Evolutionary conservation across 53 echinoderm and acorn worm species (phyloP).

Genomic region (Astropecten irregularis): DNA sequence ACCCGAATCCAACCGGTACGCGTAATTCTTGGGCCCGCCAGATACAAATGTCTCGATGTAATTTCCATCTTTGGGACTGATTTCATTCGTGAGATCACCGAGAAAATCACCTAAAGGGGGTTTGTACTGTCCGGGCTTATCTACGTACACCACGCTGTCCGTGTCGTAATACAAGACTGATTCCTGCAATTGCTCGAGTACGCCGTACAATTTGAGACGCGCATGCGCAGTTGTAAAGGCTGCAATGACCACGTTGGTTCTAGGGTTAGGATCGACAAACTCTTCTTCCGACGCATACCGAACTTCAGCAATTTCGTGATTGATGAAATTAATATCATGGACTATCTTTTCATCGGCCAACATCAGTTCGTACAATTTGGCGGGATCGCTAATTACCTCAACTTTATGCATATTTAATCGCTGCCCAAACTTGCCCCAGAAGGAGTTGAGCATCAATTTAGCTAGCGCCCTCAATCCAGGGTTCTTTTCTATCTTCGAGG

Average conservation of each 20-base stretch:
- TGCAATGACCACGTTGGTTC: slow-evolving; percentile 46
- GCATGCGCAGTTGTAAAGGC: slow-evolving; percentile 31
- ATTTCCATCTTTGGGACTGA: slow-evolving; percentile 48
- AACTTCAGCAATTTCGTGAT: slow-evolving; percentile 43
- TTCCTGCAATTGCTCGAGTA: slow-evolving; percentile 26
- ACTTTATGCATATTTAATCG: background rate
- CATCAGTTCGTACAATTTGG: slow-evolving; percentile 24
- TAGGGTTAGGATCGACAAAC: slow-evolving; percentile 10
- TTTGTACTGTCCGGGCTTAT: slow-evolving; percentile 42
- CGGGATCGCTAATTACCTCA: background rate
- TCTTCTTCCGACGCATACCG: slow-evolving; percentile 22
- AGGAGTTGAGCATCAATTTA: slow-evolving; percentile 61
- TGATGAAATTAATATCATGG: slow-evolving; percentile 41
- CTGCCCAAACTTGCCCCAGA: slow-evolving; percentile 50
- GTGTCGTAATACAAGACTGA: slow-evolving; percentile 56
- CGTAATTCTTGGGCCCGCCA: slow-evolving; percentile 73
- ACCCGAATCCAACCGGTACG: slow-evolving; percentile 60
- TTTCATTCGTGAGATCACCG: slow-evolving; percentile 70
- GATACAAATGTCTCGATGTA: slow-evolving; percentile 69
- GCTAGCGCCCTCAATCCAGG: slow-evolving; percentile 64
- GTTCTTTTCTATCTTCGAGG: slow-evolving; percentile 50
- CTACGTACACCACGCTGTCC: slow-evolving; percentile 64
- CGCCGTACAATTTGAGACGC: slow-evolving; percentile 30
- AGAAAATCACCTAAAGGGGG: slow-evolving; percentile 52
- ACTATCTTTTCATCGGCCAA: background rate